These are phyloP conservation scores for Papilio demoleus DNA, from an alignment of 2,888 invertebrate species.

Conservation along the genomic window DNA sequence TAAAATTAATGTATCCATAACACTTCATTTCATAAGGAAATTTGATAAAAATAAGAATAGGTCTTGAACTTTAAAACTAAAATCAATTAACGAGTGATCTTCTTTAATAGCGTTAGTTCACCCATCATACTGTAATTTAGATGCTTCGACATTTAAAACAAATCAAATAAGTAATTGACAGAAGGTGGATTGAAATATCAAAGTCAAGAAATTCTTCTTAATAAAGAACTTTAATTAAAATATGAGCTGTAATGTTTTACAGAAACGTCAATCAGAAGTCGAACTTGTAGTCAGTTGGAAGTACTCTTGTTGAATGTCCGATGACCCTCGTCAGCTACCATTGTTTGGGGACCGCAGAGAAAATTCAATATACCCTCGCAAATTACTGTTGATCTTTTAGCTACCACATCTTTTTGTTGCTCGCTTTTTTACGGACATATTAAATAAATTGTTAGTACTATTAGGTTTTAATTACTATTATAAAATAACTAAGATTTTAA, in stretches of 20 bases:
- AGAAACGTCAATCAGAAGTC: conserved; percentile 39
- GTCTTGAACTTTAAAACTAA: no score
- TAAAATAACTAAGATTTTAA: no score
- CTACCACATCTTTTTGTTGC: conserved; percentile 52
- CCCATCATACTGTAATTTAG: no score
- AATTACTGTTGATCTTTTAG: conserved; percentile 61
- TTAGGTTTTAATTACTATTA: no score
- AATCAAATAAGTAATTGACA: no score
- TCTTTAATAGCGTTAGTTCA: no score
- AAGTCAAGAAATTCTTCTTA: conserved; percentile 15
- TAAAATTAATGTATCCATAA: no score
- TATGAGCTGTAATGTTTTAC: conserved; percentile 17
- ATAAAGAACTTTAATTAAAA: conserved; percentile 28
- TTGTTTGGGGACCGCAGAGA: conserved; percentile 62
- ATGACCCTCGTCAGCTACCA: conserved; percentile 61
- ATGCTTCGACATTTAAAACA: background rate
- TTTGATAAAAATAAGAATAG: no score
- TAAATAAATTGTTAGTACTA: no score
- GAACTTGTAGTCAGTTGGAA: conserved; percentile 39
- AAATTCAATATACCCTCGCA: conserved; percentile 63
- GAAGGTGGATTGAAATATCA: background rate
- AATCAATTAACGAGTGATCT: no score
- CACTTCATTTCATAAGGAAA: no score
- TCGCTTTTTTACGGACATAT: background rate
- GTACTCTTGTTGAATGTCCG: conserved; percentile 41